A percentile compares a stretch with the other conserved stretches of the same genome.
These are phyloP conservation scores for Alaudala cheleensis DNA, from an alignment of 2,113 vertebrate species.

Conservation along the genomic window DNA sequence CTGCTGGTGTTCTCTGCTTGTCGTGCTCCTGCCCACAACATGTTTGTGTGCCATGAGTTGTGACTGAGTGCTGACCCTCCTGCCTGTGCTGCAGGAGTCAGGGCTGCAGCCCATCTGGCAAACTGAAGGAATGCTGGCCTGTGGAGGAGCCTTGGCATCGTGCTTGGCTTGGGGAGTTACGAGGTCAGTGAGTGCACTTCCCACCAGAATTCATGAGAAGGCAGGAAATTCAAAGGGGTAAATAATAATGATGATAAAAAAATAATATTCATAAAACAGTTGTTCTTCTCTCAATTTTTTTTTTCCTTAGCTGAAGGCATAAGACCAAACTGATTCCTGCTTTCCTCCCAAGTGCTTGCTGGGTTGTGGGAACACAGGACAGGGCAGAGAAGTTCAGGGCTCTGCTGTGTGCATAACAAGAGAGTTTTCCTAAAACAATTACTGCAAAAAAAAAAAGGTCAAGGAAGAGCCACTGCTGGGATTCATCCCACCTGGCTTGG, in stretches of 20 bases:
- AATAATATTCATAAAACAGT: not conserved
- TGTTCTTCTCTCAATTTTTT: not conserved
- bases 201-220: constrained; percentile 7
- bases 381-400: not conserved
- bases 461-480: not conserved
- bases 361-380: not conserved
- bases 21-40: not conserved
- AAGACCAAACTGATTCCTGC: not conserved
- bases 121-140: not conserved
- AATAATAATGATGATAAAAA: not conserved
- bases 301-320: not conserved
- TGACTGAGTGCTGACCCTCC: not conserved
- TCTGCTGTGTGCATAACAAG: not conserved
- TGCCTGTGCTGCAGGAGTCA: not conserved
- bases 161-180: not conserved
- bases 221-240: constrained; percentile 10
- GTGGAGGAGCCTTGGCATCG: not conserved
- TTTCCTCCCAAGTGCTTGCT: not conserved
- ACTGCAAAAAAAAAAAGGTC: not conserved
- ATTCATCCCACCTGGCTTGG: not conserved
- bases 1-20: not conserved
- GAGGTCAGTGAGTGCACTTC: not conserved
- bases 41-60: not conserved
- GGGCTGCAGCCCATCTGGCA: constrained; percentile 17
- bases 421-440: not conserved